A percentile compares a stretch with the other conserved stretches of the same genome.
These are phyloP conservation scores for Anguilla obscura DNA, from an alignment of 2,797 vertebrate species.

Conservation along the genomic window DNA sequence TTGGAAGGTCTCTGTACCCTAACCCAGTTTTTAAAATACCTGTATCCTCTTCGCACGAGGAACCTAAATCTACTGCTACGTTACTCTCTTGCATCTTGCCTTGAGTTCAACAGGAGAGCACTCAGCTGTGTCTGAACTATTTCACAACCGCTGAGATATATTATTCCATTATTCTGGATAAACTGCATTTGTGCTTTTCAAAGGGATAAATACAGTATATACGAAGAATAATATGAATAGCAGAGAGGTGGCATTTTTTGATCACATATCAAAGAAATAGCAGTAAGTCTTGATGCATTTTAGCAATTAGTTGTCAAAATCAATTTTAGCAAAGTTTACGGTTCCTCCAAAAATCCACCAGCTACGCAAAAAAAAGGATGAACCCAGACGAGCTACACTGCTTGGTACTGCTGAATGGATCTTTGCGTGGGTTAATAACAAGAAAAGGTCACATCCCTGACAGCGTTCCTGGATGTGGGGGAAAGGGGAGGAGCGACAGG, in stretches of 20 bases:
- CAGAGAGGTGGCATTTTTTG: background rate
- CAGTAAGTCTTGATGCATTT: background rate
- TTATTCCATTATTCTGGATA: background rate
- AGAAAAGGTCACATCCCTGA: background rate
- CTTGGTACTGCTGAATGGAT: background rate
- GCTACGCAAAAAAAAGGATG: background rate
- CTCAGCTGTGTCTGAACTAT: background rate
- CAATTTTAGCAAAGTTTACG: background rate
- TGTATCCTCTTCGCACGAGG: background rate
- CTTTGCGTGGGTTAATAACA: constrained; percentile 18
- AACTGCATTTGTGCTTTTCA: background rate
- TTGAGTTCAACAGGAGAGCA: background rate
- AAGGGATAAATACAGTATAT: background rate
- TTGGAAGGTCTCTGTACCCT: background rate
- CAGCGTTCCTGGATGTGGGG: background rate
- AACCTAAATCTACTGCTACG: background rate
- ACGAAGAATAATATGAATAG: background rate
- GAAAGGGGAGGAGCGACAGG: background rate
- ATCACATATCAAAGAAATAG: background rate
- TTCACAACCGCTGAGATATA: background rate
- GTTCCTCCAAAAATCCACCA: constrained; percentile 26
- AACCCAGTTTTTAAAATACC: background rate
- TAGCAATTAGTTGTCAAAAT: background rate
- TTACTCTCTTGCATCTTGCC: background rate
- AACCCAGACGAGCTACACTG: background rate